Base-by-base conservation (phyloP, 1,140 invertebrate species). In the Phthorimaea operculella region DNA sequence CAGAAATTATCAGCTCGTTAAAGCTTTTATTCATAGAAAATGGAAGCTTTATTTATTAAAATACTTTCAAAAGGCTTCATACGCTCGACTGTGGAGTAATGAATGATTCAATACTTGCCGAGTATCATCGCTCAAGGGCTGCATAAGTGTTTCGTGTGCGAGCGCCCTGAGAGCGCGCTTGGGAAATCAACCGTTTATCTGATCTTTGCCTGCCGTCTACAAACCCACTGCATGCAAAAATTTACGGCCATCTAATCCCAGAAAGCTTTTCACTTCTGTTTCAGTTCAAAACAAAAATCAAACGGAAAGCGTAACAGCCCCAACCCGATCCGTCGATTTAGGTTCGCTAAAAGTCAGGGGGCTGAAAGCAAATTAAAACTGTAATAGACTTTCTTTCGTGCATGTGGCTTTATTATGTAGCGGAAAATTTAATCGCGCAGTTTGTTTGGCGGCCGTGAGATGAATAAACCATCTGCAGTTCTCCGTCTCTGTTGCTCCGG, bases 361-460 rank as follows among this genome's bases (percentile, higher is more conserved):
- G 44, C 44, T 16, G 16, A 47, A 47, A 47, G 36, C 36, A 39
- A 15, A 47, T 47, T 47, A 47, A 47, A 39, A 39, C 36, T 47
- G 44, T 47, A 47, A 47, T 47, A 47, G 14, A 17, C 16, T 47
- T 63, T 69, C 72, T 69, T 68, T 62, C 63, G 69, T 68, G 65
- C 67, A 68, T 76, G 68, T 68, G 64, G 64, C 52, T 78, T 70
- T 74, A 75, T 76, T 78, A 80, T 80, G 75, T 80, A 78, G 71
- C 74, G 76, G 74, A 77, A 77, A 81, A 81, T 81, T 79, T 81
- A 79, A 81, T 81, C 78, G 74, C 60, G 64, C 68, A 72, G 72
- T 79, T 76, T 78, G 74, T 78, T 76, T 70, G 62, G 57, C 65
- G 60, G 70, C 64, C 77, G 76, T 81, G 78, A 79, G 67, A 74